Percentiles rank a stretch among this genome's conserved stretches.
These are phyloP conservation scores for Synanthedon myopaeformis DNA, from an alignment of 2,888 invertebrate genomes.

Conservation along the genomic window DNA sequence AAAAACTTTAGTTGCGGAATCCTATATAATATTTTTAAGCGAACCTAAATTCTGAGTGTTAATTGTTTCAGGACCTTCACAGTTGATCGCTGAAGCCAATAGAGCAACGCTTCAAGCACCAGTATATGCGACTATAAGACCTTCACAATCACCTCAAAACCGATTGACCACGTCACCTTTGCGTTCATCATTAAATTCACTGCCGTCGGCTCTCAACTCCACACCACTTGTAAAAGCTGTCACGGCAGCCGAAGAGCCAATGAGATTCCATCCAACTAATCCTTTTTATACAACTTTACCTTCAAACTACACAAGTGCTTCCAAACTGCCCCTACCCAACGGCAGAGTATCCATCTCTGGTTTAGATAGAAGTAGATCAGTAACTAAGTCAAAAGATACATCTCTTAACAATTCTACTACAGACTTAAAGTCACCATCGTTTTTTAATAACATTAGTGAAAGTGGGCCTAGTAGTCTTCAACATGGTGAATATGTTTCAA, in stretches of 20 bases:
- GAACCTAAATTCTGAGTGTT: neutral
- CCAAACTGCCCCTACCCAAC: slow-evolving; percentile 57
- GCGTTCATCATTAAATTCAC: slow-evolving; percentile 38
- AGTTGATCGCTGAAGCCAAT: slow-evolving; percentile 43
- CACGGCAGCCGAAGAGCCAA: slow-evolving; percentile 33
- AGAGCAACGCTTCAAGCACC: slow-evolving; percentile 54
- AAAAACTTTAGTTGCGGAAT: too few relatives aligned
- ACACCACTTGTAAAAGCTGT: slow-evolving; percentile 44
- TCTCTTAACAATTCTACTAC: slow-evolving; percentile 26
- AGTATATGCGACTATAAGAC: slow-evolving; percentile 56
- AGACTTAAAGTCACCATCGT: slow-evolving; percentile 39
- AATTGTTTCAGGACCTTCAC: slow-evolving; percentile 57
- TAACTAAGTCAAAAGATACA: slow-evolving; percentile 35
- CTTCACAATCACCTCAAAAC: slow-evolving; percentile 36
- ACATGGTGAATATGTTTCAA: slow-evolving; percentile 21
- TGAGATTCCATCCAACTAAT: slow-evolving; percentile 58
- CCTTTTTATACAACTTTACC: slow-evolving; percentile 63
- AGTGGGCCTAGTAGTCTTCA: slow-evolving; percentile 36
- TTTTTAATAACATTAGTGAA: slow-evolving; percentile 29
- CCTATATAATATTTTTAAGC: neutral
- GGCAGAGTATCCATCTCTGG: slow-evolving; percentile 37
- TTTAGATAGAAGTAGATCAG: slow-evolving; percentile 40
- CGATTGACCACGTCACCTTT: slow-evolving; percentile 30
- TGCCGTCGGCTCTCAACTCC: slow-evolving; percentile 41
- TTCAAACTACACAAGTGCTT: slow-evolving; percentile 49